Base-by-base conservation (phyloP, 2,888 invertebrate genomes). In the Leptinotarsa tumamoca region DNA sequence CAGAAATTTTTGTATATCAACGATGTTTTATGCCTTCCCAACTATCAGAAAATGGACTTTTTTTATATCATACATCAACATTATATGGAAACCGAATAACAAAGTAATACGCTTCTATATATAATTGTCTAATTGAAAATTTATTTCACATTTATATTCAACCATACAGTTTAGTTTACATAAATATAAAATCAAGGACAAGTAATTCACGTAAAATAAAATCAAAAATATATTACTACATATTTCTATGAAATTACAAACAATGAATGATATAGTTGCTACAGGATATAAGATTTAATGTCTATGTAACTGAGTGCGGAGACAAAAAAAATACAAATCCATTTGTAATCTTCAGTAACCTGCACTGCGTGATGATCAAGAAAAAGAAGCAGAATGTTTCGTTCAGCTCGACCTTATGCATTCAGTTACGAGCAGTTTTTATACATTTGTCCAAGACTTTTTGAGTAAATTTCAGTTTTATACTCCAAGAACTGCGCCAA, bases 71-170 rank as follows among this genome's bases (percentile, higher is more conserved):
- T 54, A 54, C 54, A 10, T 43, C 10, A 43, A 43, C 43, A 27
- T 27, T 43, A 10, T 43, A 10, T 5, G 10, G 33, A n/a, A 33
- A 73, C 67, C 63, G 43, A 76, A 74, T 70, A 75, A 66, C 43
- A 72, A 63, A 63, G 33, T 49, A 66, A 77, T 73, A 75, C 66
- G 70, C 54, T 69, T 61, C 21, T 27, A 61, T 23, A 52, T 58
- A 73, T 73, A 79, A 75, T 81, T 77, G 80, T 82, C 83, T 82
- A 82, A 82, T 82, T 78, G 80, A 82, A 82, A 82, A 81, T 83
- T 83, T 82, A 80, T 83, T 84, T 84, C 84, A 84, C 84, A 84
- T 84, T 83, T 74, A 84, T 81, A 84, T 81, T 82, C 81, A 84
- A 83, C 81, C 82, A 81, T 84, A 84, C 83, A 83, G 80, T 81